These are phyloP conservation scores for Lethenteron camtschaticum DNA, from an alignment of 2,113 vertebrate genomes.

Conservation along the genomic window DNA sequence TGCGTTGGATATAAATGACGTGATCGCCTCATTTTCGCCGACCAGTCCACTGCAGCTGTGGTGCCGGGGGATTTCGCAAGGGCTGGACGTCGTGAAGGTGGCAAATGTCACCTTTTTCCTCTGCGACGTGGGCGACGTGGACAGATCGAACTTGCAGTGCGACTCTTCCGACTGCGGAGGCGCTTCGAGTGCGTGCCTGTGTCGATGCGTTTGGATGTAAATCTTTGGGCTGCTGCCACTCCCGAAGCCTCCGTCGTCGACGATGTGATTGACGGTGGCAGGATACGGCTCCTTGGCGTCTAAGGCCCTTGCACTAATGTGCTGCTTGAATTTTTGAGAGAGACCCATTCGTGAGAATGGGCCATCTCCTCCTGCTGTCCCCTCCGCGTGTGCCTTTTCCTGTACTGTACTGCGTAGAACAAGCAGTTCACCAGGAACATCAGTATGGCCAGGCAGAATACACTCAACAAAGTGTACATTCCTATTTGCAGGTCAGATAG, in stretches of 20 bases:
- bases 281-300: constrained; percentile 42
- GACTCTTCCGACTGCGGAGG: constrained; percentile 39
- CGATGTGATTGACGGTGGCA: constrained; percentile 34
- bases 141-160: constrained; percentile 53
- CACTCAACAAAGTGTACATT: constrained; percentile 32
- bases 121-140: constrained; percentile 82
- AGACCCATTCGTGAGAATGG: constrained; percentile 40
- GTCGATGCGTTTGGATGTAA: constrained; percentile 65
- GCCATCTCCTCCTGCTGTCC: constrained; percentile 24
- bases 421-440: constrained; percentile 37
- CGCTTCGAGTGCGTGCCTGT: constrained; percentile 25
- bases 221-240: constrained; percentile 93
- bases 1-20: no score
- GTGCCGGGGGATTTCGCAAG: constrained; percentile 25
- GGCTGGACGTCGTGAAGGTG: constrained; percentile 37
- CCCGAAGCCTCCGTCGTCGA: constrained; percentile 33
- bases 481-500: constrained; percentile 33
- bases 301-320: no score
- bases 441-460: constrained; percentile 37
- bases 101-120: constrained; percentile 95
- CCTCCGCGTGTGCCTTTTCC: constrained; percentile 34
- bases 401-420: constrained; percentile 32
- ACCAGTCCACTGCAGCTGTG: no score
- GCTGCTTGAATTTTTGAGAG: constrained; percentile 27
- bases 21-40: no score